Base-by-base conservation (phyloP, 2,113 vertebrate species). In the Colius striatus region DNA sequence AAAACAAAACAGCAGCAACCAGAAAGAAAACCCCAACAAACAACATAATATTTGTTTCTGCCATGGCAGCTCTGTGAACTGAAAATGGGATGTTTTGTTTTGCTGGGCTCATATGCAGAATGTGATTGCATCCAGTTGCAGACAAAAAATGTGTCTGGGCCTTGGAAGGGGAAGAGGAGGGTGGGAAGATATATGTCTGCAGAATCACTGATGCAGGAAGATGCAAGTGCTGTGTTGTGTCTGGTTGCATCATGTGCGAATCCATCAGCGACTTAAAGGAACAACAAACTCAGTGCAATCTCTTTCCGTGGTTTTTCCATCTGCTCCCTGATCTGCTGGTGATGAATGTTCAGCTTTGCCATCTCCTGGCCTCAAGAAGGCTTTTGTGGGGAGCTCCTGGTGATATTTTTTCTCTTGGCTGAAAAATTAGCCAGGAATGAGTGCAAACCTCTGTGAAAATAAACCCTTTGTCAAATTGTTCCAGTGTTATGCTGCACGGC, bases 121-220 rank as follows among this genome's bases (percentile, higher is more conserved):
- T 17, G 61, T 29, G 83, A 89, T 92, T 78, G 90, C 48, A 96
- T 86, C 93, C 88, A 81, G 68, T 81, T 89, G 88, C 66, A 87
- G 93, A 94, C 60, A 90, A 82, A 95, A 89, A 93, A 83, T 57
- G 73, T 26, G 74, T 84, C 87, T 92, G 95, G 88, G 91, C 55
- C 90, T 86, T 94, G 87, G 92, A 88, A 90, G 66, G 83, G 90
- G 77, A 84, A 82, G 61, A 95, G 89, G 87, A 97, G 89, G 82
- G 82, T 93, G 93, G 95, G 94, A 96, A 93, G 94, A 92, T 90
- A 80, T 90, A 67, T 94, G 93, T 92, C 88, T 96, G 86, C 83
- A 82, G 93, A 97, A 96, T 94, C 95, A 97, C 54, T 97, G 95
- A 96, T 97, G 96, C 95, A 92, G 95, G 93, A 96, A 96, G 96